Percentiles rank a stretch among this genome's conserved stretches.
phyloP scores from a whole-genome alignment of 2,113 vertebrate genomes.

The Antennarius striatus region DNA sequence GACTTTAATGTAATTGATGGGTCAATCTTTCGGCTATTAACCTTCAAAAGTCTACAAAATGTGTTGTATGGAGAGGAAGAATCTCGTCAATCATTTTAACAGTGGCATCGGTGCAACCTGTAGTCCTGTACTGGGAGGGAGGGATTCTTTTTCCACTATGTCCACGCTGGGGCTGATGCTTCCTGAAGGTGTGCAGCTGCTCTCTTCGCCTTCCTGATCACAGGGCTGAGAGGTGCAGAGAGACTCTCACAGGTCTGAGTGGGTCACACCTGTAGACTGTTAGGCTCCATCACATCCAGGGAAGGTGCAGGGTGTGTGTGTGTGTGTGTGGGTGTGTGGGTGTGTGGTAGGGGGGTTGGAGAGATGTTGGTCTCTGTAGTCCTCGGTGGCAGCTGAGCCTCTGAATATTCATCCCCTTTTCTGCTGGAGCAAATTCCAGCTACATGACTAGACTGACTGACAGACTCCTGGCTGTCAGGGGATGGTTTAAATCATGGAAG shows the following conservation, averaged over 20 bases:
- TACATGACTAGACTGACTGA: constrained; percentile 44
- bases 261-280: constrained; percentile 72
- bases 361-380: neutral
- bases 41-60: constrained; percentile 36
- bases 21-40: constrained; percentile 32
- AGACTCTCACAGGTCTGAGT: constrained; percentile 52
- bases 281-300: constrained; percentile 61
- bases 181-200: constrained; percentile 47
- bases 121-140: constrained; percentile 2
- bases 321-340: constrained; percentile 1
- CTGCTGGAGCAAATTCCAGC: constrained; percentile 52
- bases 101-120: constrained; percentile 12
- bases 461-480: constrained; percentile 25
- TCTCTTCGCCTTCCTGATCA: constrained; percentile 46
- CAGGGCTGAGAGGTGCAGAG: constrained; percentile 24
- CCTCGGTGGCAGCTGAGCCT: constrained; percentile 52
- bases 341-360: neutral
- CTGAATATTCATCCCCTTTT: constrained; percentile 71
- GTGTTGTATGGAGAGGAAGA: constrained; percentile 27
- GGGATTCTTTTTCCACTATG: constrained; percentile 24
- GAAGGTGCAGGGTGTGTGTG: constrained; percentile 1
- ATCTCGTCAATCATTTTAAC: constrained; percentile 29
- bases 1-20: constrained; percentile 20
- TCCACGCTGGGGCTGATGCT: constrained; percentile 14
- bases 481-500: constrained; percentile 23